phyloP scores from a whole-genome alignment of 2,797 vertebrate species.

The Danio choprae region DNA sequence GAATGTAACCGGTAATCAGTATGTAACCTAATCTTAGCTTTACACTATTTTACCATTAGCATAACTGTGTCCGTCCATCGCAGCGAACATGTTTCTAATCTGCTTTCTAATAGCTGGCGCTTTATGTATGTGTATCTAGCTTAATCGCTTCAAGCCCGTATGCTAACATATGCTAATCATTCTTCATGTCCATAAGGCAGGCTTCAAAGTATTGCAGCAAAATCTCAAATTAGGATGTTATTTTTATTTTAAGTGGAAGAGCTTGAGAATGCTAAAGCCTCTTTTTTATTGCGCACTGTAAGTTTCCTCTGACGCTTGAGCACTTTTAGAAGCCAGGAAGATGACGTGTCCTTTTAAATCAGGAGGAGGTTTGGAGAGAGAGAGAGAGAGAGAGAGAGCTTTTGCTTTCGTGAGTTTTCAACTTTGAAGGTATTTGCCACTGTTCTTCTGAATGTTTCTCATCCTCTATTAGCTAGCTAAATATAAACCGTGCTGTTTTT shows the following conservation, averaged over 20 bases:
- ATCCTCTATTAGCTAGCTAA: neutral
- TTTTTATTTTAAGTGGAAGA: slow-evolving; percentile 46
- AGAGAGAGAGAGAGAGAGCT: slow-evolving; percentile 10
- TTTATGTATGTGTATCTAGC: slow-evolving; percentile 74
- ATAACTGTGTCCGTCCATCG: slow-evolving; percentile 74
- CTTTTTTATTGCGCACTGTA: neutral
- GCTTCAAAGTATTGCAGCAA: slow-evolving; percentile 69
- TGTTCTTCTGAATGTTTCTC: neutral
- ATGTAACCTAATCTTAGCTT: slow-evolving; percentile 55
- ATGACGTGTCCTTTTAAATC: slow-evolving; percentile 34
- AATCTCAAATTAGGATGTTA: slow-evolving; percentile 62
- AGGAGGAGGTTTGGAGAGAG: slow-evolving; percentile 6
- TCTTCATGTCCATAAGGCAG: slow-evolving; percentile 63
- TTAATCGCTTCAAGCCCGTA: slow-evolving; percentile 58
- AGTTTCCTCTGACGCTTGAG: slow-evolving; percentile 46
- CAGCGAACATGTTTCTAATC: no score
- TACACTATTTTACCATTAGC: slow-evolving; percentile 72
- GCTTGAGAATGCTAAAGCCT: slow-evolving; percentile 51
- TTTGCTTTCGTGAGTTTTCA: slow-evolving; percentile 32
- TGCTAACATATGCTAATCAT: slow-evolving; percentile 72
- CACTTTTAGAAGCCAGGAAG: slow-evolving; percentile 23
- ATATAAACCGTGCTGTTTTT: neutral
- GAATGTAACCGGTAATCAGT: no score
- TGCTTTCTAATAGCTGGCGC: slow-evolving; percentile 70
- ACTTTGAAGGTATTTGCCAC: slow-evolving; percentile 55